phyloP scores from a whole-genome alignment of 2,888 invertebrate species.

The Dynastes hyllus region DNA sequence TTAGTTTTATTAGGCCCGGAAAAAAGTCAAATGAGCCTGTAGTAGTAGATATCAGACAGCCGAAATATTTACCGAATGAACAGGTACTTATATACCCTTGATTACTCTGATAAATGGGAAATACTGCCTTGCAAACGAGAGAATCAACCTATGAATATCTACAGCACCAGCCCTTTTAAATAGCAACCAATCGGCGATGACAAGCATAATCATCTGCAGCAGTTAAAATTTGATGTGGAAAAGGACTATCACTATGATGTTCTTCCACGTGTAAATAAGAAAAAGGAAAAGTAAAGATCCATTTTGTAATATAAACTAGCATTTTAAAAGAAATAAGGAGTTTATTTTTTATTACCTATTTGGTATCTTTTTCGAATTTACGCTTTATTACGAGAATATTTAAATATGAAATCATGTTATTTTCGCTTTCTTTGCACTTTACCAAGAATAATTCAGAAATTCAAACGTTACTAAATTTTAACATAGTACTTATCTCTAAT shows the following conservation, averaged over 20 bases:
- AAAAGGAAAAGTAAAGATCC: background rate
- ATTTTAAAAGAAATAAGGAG: no score
- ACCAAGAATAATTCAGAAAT: no score
- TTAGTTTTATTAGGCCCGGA: background rate
- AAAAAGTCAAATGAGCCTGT: background rate
- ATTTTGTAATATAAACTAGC: background rate
- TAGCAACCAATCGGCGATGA: background rate
- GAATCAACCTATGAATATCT: background rate
- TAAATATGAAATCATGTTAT: background rate
- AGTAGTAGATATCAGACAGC: background rate
- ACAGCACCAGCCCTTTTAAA: background rate
- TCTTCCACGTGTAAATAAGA: background rate
- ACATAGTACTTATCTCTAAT: background rate
- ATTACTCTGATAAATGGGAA: background rate
- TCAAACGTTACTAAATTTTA: background rate
- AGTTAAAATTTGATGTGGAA: background rate
- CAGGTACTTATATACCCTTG: background rate
- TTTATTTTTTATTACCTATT: background rate
- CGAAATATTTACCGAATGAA: background rate
- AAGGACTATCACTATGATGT: background rate
- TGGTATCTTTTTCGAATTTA: background rate
- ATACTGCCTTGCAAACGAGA: background rate
- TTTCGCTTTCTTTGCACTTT: background rate
- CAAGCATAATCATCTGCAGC: background rate
- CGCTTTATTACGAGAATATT: background rate